Evolutionary conservation across 2,797 vertebrate genomes (phyloP).

Genomic region (Crocidura indochinensis): DNA sequence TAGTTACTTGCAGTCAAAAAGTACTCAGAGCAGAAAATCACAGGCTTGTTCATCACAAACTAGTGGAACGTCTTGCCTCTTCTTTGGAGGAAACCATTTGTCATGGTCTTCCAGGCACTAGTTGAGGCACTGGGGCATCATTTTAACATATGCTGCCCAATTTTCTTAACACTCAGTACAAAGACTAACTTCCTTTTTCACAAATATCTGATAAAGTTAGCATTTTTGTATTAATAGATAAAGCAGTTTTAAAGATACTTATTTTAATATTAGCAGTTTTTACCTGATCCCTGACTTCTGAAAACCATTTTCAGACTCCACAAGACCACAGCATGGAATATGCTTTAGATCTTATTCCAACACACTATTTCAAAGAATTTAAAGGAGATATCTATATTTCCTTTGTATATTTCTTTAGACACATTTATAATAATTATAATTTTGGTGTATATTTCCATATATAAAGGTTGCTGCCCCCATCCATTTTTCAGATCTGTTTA

Average conservation of each 20-base stretch:
- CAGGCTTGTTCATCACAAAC: background rate
- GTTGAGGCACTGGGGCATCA: background rate
- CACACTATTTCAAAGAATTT: no score
- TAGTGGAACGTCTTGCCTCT: background rate
- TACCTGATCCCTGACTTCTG: no score
- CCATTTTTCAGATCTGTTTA: no score
- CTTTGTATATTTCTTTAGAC: no score
- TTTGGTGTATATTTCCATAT: no score
- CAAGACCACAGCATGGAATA: no score
- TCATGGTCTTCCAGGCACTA: background rate
- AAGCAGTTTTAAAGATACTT: background rate
- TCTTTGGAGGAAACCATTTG: background rate
- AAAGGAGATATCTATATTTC: no score
- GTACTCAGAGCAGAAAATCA: constrained; percentile 65
- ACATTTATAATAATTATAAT: no score
- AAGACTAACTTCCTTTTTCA: background rate
- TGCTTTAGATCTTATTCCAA: no score
- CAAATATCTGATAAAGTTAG: background rate
- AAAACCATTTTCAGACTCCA: no score
- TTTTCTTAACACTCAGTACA: background rate
- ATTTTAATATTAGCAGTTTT: no score
- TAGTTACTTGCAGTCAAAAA: background rate
- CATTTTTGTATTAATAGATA: background rate
- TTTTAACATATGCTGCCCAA: background rate
- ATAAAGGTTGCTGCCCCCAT: no score